These are phyloP conservation scores for Acrocyrtus sp. DNA, from an alignment of 2,888 invertebrate genomes.

Conservation along the genomic window DNA sequence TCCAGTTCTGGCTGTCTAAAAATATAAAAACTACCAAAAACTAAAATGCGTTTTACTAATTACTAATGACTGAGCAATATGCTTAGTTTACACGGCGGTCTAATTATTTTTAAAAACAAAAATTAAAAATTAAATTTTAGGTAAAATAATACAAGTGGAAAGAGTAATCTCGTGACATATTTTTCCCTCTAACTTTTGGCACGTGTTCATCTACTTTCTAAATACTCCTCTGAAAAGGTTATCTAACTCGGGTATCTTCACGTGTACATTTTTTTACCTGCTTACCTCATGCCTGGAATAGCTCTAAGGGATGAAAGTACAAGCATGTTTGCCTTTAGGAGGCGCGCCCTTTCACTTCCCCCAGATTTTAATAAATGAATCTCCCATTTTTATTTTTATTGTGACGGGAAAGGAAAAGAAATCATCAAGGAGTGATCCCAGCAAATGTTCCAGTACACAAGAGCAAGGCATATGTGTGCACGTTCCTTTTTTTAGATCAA, in stretches of 20 bases:
- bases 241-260: not conserved
- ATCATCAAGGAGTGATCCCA: not conserved
- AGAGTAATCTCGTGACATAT: no score
- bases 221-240: no score
- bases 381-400: not conserved
- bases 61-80: no score
- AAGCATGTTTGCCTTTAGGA: conserved; percentile 1
- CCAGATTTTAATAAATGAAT: conserved; percentile 17
- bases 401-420: not conserved
- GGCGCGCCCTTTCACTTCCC: conserved; percentile 10
- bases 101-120: no score
- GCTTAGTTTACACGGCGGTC: no score
- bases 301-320: conserved; percentile 19
- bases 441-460: not conserved
- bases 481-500: not conserved
- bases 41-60: no score
- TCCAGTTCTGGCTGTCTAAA: conserved; percentile 2
- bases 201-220: no score
- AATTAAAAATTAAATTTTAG: no score
- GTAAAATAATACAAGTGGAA: no score
- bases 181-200: no score
- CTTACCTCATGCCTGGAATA: no score
- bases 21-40: conserved; percentile 3
- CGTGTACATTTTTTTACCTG: no score
- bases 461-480: not conserved